These are phyloP conservation scores for Catostylus mosaicus DNA, from an alignment of 30 jellyfish, hydroid and myxozoan species.

Conservation along the genomic window DNA sequence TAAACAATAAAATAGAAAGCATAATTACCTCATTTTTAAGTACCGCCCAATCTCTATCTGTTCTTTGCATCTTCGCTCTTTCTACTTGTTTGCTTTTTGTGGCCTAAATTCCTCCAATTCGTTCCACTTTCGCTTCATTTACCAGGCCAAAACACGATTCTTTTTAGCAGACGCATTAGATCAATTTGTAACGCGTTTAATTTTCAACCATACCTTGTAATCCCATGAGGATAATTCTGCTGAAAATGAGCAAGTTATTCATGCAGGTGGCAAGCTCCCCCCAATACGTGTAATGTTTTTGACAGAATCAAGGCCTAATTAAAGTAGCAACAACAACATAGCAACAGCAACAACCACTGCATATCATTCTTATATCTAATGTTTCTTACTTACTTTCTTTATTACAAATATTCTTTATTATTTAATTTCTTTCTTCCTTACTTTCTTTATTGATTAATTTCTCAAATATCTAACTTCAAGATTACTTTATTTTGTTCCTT, in stretches of 20 bases:
- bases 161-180: not conserved
- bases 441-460: too few relatives aligned
- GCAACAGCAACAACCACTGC: constrained; percentile 8
- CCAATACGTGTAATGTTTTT: not conserved
- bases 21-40: constrained; percentile 64
- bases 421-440: too few relatives aligned
- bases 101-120: not conserved
- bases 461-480: too few relatives aligned
- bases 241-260: constrained; percentile 28
- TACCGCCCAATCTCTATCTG: constrained; percentile 78
- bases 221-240: not conserved
- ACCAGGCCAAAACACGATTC: not conserved
- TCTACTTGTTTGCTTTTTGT: not conserved
- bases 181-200: not conserved
- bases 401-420: too few relatives aligned
- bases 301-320: not conserved
- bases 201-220: not conserved
- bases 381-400: too few relatives aligned
- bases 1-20: not conserved
- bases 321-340: not conserved
- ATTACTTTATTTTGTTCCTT: too few relatives aligned
- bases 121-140: not conserved
- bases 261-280: not conserved
- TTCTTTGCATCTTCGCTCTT: constrained; percentile 63
- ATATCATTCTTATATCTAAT: too few relatives aligned